Base-by-base conservation (phyloP, 2,113 vertebrate species). In the Zosterops japonicus region DNA sequence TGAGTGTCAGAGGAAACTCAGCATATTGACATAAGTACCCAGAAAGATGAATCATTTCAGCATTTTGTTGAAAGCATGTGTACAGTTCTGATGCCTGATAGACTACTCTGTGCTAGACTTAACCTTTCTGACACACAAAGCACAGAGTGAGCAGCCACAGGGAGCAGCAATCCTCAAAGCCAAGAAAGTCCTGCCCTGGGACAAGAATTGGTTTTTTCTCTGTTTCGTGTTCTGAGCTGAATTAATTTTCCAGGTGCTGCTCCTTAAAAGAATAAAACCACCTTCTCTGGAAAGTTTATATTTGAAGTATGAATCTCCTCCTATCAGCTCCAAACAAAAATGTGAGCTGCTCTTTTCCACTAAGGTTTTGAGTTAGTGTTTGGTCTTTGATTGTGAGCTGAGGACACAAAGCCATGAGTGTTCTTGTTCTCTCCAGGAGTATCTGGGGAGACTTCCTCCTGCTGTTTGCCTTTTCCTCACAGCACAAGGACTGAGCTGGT, bases 1-100 rank as follows among this genome's bases (percentile, higher is more conserved):
- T 64, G 31, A 5, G 44, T 36, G 83, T 79, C 90, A 90, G 88
- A 88, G 82, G 55, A 69, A 88, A 64, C 63, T 41, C 49, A 88
- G 83, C 59, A 78, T 64, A 71, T 77, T 93, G 92, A 86, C 82
- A 94, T 47, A 94, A 83, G 83, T 52, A 93, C 35, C 85, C 85
- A 77, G 75, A 59, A 80, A 81, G 87, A 74, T 68, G 87, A 97
- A 86, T 90, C 87, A 86, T 52, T 70, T 36, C 75, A 86, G 71
- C 82, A 27, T 86, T 86, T 90, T 83, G 41, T 17, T 55, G 64
- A 11, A 85, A 56, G 70, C 67, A 64, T 68, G 87, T 47, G 74
- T 22, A 63, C 60, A 75, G 20, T 14, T 74, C 81, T 60, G 92
- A n/a, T 14, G 57, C 61, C 81, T 91, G 93, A 79, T 55, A 85